A percentile compares a stretch with the other conserved stretches of the same genome.
Conservation (phyloP, 2,113 vertebrate genomes). For the Melierax canorus region DNA sequence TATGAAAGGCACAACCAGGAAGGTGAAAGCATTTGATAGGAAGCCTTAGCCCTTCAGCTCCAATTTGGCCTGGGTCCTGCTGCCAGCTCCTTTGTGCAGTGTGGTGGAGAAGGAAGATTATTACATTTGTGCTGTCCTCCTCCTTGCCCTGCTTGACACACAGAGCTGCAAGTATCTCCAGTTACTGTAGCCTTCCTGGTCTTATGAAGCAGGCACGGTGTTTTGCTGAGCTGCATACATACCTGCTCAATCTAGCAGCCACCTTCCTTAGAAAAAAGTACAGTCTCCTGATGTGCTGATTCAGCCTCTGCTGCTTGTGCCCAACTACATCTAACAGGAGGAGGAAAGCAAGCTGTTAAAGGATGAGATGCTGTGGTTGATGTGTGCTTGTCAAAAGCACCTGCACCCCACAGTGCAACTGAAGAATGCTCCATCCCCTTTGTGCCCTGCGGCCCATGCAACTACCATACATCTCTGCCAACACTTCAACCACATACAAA, state of each 20-base stretch:
- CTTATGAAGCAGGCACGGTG: rapidly evolving
- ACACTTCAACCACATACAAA: not conserved
- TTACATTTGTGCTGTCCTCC: not conserved
- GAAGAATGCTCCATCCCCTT: not conserved
- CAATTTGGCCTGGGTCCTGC: not conserved
- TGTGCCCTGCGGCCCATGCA: rapidly evolving
- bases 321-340: not conserved
- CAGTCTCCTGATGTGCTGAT: not conserved
- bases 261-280: not conserved
- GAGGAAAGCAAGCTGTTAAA: not conserved
- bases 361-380: not conserved
- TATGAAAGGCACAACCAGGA: not conserved
- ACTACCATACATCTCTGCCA: not conserved
- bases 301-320: not conserved
- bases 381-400: not conserved
- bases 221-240: not conserved
- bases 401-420: not conserved
- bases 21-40: not conserved
- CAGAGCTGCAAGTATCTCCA: not conserved
- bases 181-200: not conserved
- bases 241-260: not conserved
- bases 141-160: not conserved
- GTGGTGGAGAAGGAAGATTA: not conserved
- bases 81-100: not conserved
- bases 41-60: not conserved